A percentile compares a stretch with the other conserved stretches of the same genome.
Evolutionary conservation across 2,888 invertebrate species (phyloP).

Genomic region (Brachynemurus nebulosus): DNA sequence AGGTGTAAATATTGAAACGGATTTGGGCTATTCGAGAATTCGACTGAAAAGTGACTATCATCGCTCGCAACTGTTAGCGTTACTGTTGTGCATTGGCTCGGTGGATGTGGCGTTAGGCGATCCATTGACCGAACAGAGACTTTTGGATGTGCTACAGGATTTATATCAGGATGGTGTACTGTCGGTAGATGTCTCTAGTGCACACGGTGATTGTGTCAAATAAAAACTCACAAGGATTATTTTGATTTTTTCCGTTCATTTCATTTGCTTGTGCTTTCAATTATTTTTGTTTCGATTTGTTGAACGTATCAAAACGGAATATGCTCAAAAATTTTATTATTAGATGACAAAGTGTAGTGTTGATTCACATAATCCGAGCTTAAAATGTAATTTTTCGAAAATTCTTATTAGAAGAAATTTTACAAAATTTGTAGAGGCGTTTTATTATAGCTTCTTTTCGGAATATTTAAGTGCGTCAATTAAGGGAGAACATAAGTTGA

Average conservation of each 20-base stretch:
- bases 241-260: neutral
- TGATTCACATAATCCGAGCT: no score
- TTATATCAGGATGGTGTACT: conserved; percentile 57
- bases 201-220: neutral
- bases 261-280: neutral
- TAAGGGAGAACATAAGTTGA: no score
- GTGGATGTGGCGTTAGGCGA: conserved; percentile 69
- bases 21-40: conserved; percentile 38
- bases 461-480: no score
- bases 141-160: conserved; percentile 60
- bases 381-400: no score
- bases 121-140: conserved; percentile 57
- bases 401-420: no score
- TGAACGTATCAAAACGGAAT: no score
- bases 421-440: no score
- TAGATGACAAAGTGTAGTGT: no score
- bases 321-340: no score
- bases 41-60: conserved; percentile 42
- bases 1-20: conserved; percentile 44
- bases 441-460: no score
- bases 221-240: neutral
- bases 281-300: no score
- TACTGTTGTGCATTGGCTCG: conserved; percentile 64
- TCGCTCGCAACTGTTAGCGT: conserved; percentile 56
- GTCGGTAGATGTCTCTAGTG: conserved; percentile 18